Evolutionary conservation across 2,888 invertebrate species (phyloP).

Genomic region (Plebejus anna): DNA sequence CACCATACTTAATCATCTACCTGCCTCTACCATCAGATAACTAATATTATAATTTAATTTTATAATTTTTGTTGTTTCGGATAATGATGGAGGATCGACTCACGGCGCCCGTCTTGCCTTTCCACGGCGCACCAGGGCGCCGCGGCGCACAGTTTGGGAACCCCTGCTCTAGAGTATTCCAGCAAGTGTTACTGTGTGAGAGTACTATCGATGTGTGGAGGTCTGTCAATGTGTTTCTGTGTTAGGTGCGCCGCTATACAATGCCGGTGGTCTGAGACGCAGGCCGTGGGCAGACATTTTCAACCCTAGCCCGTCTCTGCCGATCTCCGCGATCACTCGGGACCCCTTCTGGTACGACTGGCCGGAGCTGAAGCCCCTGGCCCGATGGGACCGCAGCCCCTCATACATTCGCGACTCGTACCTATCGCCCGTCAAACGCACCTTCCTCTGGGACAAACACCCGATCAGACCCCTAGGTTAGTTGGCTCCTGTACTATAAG

Average conservation of each 20-base stretch:
- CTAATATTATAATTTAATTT: too few species aligned
- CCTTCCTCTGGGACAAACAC: constrained; percentile 94
- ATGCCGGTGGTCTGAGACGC: constrained; percentile 82
- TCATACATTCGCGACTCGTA: constrained; percentile 92
- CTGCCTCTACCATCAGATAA: too few species aligned
- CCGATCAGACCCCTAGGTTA: constrained; percentile 94
- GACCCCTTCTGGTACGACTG: constrained; percentile 95
- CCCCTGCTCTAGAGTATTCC: not conserved
- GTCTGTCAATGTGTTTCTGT: constrained; percentile 15
- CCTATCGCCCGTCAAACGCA: constrained; percentile 94
- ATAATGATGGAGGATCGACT: too few species aligned
- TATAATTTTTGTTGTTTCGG: too few species aligned
- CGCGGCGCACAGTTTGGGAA: too few species aligned
- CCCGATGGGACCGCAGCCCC: constrained; percentile 85
- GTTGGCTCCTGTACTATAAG: constrained; percentile 67
- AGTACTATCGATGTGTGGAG: not conserved
- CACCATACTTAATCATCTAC: too few species aligned
- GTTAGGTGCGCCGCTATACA: constrained; percentile 86
- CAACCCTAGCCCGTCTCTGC: constrained; percentile 88
- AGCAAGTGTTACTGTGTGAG: not conserved
- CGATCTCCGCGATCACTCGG: constrained; percentile 89
- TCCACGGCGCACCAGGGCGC: too few species aligned
- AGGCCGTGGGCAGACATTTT: constrained; percentile 84
- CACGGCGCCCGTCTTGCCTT: too few species aligned
- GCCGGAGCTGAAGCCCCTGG: constrained; percentile 89